A percentile compares a stretch with the other conserved stretches of the same genome.
Evolutionary conservation across 2,113 vertebrate genomes (phyloP).

Genomic region (Trematocara variabile): DNA sequence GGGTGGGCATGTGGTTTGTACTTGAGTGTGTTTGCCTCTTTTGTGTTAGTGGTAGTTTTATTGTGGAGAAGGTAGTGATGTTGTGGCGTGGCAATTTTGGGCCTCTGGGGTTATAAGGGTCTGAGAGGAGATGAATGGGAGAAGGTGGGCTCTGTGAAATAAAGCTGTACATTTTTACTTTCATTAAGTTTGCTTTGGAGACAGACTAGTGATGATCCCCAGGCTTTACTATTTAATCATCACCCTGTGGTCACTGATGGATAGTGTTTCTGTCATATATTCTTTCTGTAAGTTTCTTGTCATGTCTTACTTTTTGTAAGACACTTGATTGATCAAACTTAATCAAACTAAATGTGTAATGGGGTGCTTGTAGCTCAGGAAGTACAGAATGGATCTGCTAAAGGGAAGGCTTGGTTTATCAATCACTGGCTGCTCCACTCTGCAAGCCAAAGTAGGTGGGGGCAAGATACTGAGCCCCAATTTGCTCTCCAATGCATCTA

Average conservation of each 20-base stretch:
- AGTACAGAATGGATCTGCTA: background rate
- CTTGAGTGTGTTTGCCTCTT: background rate
- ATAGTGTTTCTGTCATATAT: background rate
- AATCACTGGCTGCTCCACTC: background rate
- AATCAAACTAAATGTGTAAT: background rate
- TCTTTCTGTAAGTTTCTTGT: background rate
- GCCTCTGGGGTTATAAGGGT: background rate
- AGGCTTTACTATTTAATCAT: background rate
- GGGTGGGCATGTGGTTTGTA: slow-evolving; percentile 14
- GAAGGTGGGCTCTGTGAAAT: background rate
- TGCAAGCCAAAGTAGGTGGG: background rate
- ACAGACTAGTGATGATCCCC: background rate
- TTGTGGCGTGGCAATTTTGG: slow-evolving; percentile 4
- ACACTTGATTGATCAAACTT: background rate
- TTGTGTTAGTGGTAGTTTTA: slow-evolving; percentile 19
- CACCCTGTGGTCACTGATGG: background rate
- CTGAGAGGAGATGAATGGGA: background rate
- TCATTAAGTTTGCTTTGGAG: background rate
- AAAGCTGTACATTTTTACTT: background rate
- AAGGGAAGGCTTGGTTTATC: fast-evolving
- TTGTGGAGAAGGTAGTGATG: slow-evolving; percentile 1
- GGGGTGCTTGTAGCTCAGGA: background rate
- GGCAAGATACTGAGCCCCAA: background rate
- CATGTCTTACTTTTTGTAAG: background rate
- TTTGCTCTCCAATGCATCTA: background rate